A percentile compares a stretch with the other conserved stretches of the same genome.
These are phyloP conservation scores for Nannobrachium achirus DNA, from an alignment of 2,113 vertebrate genomes.

Conservation along the genomic window DNA sequence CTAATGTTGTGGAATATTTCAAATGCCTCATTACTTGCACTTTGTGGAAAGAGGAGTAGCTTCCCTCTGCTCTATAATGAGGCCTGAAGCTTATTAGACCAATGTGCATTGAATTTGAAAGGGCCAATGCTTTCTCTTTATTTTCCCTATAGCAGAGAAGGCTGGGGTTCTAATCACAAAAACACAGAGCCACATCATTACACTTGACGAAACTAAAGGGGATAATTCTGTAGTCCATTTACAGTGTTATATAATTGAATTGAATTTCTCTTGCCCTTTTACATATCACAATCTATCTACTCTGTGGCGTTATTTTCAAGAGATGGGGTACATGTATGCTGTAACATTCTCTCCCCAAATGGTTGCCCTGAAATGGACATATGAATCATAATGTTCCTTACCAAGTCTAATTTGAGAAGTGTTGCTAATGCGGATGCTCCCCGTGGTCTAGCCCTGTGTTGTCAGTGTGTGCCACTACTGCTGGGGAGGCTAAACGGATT, in stretches of 20 bases:
- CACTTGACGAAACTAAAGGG: constrained; percentile 68
- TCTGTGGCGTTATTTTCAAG: constrained; percentile 30
- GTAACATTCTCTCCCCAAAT: background rate
- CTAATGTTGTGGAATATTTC: constrained; percentile 78
- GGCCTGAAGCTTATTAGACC: constrained; percentile 73
- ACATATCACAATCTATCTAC: constrained; percentile 44
- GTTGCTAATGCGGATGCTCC: constrained; percentile 3
- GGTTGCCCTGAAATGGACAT: constrained; percentile 3
- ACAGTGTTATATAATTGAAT: constrained; percentile 65
- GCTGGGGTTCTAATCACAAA: constrained; percentile 67
- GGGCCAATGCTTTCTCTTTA: constrained; percentile 42
- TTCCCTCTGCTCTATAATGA: constrained; percentile 69
- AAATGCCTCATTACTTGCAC: constrained; percentile 78
- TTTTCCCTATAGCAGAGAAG: constrained; percentile 48
- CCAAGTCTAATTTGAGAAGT: constrained; percentile 5
- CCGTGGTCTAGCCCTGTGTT: constrained; percentile 5
- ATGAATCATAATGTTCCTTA: constrained; percentile 23
- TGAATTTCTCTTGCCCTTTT: constrained; percentile 54
- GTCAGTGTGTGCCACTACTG: background rate
- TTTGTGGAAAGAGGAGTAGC: constrained; percentile 64
- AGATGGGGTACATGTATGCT: constrained; percentile 8
- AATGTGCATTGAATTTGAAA: constrained; percentile 68
- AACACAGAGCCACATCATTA: constrained; percentile 77
- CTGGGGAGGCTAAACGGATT: constrained; percentile 29
- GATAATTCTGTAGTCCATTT: constrained; percentile 66